Base-by-base conservation (phyloP, 2,797 vertebrate species). In the Chelidonichthys spinosus region DNA sequence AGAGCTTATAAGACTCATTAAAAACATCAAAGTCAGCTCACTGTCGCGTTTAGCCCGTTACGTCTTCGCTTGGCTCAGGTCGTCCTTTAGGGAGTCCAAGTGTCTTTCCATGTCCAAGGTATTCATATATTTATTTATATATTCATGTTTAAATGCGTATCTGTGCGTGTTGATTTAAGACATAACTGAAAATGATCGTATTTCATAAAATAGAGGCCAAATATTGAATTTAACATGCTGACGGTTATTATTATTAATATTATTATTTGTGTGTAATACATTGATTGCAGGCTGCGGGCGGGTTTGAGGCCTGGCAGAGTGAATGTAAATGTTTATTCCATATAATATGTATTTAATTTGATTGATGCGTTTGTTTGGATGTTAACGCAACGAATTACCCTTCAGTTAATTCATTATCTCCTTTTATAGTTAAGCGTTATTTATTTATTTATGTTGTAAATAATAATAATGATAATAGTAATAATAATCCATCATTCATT, bases 1-100 rank as follows among this genome's bases (percentile, higher is more conserved):
- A 72, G 79, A 85, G 78, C 53, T 78, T 70, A 73, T 81, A 82
- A 90, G 44, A 53, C 82, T 90, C 90, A 88, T 93, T 94, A 93
- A 92, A 93, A 25, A 92, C 72, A 92, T 94, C 91, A 93, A 93
- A 93, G 92, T 88, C 56, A 76, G 84, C 87, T 79, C 70, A 87
- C 87, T 88, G 86, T 92, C 79, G 91, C 67, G 67, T 82, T 62
- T 61, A 49, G 64, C 73, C 72, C 64, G 74, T 82, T 86, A 89
- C 79, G 83, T 84, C 63, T 84, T 49, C 62, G 61, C 7, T 78
- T 64, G 66, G 63, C 71, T 43, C 47, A 69, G 70, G 62, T 61
- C 68, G 62, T 79, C 58, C 72, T 88, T 66, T 74, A 75, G 81
- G 85, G 78, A 84, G n/a, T 61, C 53, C 42, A 79, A 63, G 13